Percentiles rank a stretch among this genome's conserved stretches.
These are phyloP conservation scores for Talpa occidentalis DNA, from an alignment of 2,113 vertebrate genomes.

Conservation along the genomic window DNA sequence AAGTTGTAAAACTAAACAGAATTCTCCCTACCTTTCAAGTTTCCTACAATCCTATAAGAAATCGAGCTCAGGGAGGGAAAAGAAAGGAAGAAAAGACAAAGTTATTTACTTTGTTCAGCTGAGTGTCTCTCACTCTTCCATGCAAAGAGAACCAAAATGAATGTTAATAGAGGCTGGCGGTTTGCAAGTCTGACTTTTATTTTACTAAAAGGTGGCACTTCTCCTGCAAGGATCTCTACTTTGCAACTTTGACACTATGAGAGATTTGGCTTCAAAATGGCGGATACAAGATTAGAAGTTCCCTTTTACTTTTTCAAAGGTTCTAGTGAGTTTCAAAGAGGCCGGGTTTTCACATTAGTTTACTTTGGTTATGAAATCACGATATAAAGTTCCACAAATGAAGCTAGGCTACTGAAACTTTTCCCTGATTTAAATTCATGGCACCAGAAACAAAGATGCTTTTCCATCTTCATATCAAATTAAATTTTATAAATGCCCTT, in stretches of 20 bases:
- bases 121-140: background rate
- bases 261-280: constrained; percentile 71
- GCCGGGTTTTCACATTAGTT: background rate
- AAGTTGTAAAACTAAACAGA: constrained; percentile 52
- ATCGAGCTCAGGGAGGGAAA: background rate
- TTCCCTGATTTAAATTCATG: constrained; percentile 33
- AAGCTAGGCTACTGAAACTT: background rate
- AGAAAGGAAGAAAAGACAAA: constrained; percentile 43
- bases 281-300: constrained; percentile 20
- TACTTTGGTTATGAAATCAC: constrained; percentile 15
- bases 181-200: constrained; percentile 31
- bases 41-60: background rate
- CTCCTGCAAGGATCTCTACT: constrained; percentile 52
- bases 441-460: constrained; percentile 4
- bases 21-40: constrained; percentile 51
- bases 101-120: constrained; percentile 52
- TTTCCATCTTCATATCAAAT: background rate
- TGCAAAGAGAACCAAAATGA: background rate
- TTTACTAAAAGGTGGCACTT: constrained; percentile 8
- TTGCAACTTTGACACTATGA: constrained; percentile 61
- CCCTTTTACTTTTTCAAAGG: background rate
- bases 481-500: constrained; percentile 26
- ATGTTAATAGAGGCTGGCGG: constrained; percentile 24
- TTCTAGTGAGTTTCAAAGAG: constrained; percentile 1
- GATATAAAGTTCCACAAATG: constrained; percentile 24